A percentile compares a stretch with the other conserved stretches of the same genome.
These are phyloP conservation scores for Ectemnius continuus DNA, from an alignment of 2,888 invertebrate genomes.

Conservation along the genomic window DNA sequence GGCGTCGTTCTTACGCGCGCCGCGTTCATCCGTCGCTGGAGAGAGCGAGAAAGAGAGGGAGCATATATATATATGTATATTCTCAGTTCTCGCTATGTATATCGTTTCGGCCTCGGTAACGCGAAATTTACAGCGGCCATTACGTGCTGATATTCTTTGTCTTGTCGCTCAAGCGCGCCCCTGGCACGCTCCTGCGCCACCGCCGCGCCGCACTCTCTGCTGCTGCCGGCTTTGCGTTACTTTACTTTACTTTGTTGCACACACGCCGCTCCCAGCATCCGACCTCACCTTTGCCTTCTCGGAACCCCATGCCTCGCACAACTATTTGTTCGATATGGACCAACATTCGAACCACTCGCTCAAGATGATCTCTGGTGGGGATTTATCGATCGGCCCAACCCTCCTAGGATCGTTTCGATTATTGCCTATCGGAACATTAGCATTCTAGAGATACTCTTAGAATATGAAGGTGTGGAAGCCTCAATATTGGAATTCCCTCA, in stretches of 20 bases:
- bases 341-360: no score
- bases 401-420: no score
- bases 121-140: constrained; percentile 74
- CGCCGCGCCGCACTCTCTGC: no score
- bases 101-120: constrained; percentile 60
- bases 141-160: constrained; percentile 74
- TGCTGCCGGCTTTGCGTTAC: neutral
- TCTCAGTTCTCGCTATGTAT: neutral
- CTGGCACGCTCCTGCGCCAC: constrained; percentile 9
- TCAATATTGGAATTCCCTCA: no score
- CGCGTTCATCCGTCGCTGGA: constrained; percentile 32
- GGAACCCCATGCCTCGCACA: neutral
- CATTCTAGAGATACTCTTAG: no score
- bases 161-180: constrained; percentile 69
- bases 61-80: no score
- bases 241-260: neutral
- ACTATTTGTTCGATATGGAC: no score
- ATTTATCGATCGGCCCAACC: no score
- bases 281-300: constrained; percentile 35
- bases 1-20: constrained; percentile 23
- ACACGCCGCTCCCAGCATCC: no score
- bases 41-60: neutral
- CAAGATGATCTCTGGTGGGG: no score
- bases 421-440: no score
- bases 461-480: no score